Percentiles rank a stretch among this genome's conserved stretches.
Evolutionary conservation across 1,140 invertebrate species (phyloP).

Genomic region (Teleopsis dalmanni): DNA sequence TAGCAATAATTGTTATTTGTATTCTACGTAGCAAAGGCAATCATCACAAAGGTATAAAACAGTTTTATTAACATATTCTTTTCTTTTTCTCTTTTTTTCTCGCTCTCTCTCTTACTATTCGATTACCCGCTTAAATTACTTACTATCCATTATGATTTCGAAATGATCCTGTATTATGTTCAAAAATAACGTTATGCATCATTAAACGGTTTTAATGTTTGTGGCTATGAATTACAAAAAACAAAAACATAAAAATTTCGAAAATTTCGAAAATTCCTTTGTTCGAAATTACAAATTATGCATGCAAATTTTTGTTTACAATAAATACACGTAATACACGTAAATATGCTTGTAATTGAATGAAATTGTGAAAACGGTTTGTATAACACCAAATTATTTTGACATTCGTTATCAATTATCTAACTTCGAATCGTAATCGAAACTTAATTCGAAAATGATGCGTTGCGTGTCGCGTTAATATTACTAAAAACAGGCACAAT

Average conservation of each 20-base stretch:
- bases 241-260: slow-evolving; percentile 2
- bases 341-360: not conserved
- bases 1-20: slow-evolving; percentile 85
- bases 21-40: slow-evolving; percentile 73
- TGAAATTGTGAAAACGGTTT: slow-evolving; percentile 5
- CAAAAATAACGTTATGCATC: not conserved
- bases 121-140: slow-evolving; percentile 24
- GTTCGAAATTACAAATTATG: slow-evolving; percentile 5
- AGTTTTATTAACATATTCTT: slow-evolving; percentile 29
- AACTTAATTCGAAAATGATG: not conserved
- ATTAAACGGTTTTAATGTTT: slow-evolving; percentile 5
- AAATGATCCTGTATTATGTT: not conserved
- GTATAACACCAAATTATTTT: not conserved
- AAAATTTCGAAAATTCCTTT: slow-evolving; percentile 6
- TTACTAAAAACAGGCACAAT: slow-evolving; percentile 54
- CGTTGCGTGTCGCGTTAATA: not conserved
- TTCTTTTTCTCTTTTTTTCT: slow-evolving; percentile 26
- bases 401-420: not conserved
- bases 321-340: not conserved
- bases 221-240: slow-evolving; percentile 2
- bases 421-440: slow-evolving; percentile 1
- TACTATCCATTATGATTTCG: not conserved
- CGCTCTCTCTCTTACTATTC: slow-evolving; percentile 18
- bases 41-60: slow-evolving; percentile 67
- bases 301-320: slow-evolving; percentile 1